A percentile compares a stretch with the other conserved stretches of the same genome.
Evolutionary conservation across 2,888 invertebrate species (phyloP).

Genomic region (Cybosia mesomella): DNA sequence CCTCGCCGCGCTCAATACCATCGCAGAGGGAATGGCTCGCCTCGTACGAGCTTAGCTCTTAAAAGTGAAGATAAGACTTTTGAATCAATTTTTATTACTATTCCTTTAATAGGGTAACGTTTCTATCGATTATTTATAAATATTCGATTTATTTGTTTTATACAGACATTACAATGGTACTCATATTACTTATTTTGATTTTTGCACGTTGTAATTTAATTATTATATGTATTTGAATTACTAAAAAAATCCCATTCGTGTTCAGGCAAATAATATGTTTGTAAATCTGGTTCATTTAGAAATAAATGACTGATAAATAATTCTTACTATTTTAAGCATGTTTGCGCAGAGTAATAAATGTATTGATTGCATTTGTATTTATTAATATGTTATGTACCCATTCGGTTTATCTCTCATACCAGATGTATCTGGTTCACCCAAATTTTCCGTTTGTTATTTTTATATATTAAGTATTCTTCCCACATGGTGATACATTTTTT

Average conservation of each 20-base stretch:
- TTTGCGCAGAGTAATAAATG: slow-evolving; percentile 29
- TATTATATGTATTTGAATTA: too few relatives aligned
- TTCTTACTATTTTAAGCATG: slow-evolving; percentile 14
- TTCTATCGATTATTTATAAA: neutral
- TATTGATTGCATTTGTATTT: slow-evolving; percentile 31
- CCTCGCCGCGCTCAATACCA: slow-evolving; percentile 91
- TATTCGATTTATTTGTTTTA: neutral
- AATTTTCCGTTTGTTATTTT: slow-evolving; percentile 32
- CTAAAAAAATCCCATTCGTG: neutral
- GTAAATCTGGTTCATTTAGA: slow-evolving; percentile 3
- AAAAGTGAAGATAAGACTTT: neutral
- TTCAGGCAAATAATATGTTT: neutral
- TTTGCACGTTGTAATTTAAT: neutral
- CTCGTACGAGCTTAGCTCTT: slow-evolving; percentile 72
- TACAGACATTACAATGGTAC: neutral
- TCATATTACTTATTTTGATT: neutral
- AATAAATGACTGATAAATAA: slow-evolving; percentile 10
- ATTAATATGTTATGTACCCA: slow-evolving; percentile 17
- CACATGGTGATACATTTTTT: neutral
- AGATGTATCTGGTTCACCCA: slow-evolving; percentile 28
- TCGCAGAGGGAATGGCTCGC: slow-evolving; percentile 92
- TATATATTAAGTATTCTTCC: neutral
- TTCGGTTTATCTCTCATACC: slow-evolving; percentile 27
- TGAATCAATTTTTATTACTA: neutral
- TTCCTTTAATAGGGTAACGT: neutral